Evolutionary conservation across 1,140 invertebrate genomes (phyloP).

Genomic region (Zaprionus kolodkinae): DNA sequence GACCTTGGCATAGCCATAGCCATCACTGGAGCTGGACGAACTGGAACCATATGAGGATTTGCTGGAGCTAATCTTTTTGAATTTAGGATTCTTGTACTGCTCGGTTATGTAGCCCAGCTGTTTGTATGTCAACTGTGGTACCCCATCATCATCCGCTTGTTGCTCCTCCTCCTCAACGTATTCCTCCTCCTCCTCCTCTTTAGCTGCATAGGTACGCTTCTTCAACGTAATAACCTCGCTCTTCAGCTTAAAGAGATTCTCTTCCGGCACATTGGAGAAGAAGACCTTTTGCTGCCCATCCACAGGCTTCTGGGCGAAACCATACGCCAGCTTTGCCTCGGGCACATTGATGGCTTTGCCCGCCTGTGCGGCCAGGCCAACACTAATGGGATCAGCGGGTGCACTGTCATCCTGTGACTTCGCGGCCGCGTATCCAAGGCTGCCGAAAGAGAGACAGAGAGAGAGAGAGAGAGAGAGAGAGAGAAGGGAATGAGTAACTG

Average conservation of each 20-base stretch:
- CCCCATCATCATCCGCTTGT: slow-evolving; percentile 37
- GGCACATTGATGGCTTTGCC: slow-evolving; percentile 74
- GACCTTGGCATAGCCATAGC: slow-evolving; percentile 45
- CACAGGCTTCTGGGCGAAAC: slow-evolving; percentile 79
- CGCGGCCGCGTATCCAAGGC: slow-evolving; percentile 53
- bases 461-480: background rate
- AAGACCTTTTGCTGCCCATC: slow-evolving; percentile 68
- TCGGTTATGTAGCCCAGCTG: slow-evolving; percentile 75
- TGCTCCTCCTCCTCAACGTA: slow-evolving; percentile 63
- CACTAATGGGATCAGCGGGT: slow-evolving; percentile 85
- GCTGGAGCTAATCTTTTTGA: slow-evolving; percentile 50
- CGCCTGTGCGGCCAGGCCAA: slow-evolving; percentile 82
- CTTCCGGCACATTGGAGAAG: slow-evolving; percentile 82
- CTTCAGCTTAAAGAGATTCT: slow-evolving; percentile 84
- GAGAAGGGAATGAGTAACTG: background rate
- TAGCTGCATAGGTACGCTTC: slow-evolving; percentile 52
- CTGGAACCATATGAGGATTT: slow-evolving; percentile 41
- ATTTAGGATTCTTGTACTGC: slow-evolving; percentile 77
- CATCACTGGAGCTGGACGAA: slow-evolving; percentile 15
- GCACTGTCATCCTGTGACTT: slow-evolving; percentile 55
- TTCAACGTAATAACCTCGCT: slow-evolving; percentile 84
- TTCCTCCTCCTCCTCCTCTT: slow-evolving; percentile 67
- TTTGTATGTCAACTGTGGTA: slow-evolving; percentile 70
- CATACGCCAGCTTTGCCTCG: slow-evolving; percentile 84
- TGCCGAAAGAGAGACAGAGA: slow-evolving; percentile 1